Conservation (phyloP, 1,140 invertebrate genomes). For the Cherax destructor region DNA sequence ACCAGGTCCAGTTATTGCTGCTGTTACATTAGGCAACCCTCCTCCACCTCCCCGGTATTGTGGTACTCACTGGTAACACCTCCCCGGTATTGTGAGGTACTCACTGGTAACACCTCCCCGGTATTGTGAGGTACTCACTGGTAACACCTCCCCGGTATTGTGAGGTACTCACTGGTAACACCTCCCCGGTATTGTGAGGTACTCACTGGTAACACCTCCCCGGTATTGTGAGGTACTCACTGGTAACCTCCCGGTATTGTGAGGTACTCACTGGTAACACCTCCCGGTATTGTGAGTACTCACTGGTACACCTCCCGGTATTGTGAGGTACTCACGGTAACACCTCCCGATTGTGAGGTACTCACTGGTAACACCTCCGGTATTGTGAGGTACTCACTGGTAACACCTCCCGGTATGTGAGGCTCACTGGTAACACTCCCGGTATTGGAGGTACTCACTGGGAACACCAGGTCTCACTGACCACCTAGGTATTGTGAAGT, state of each 20-base stretch:
- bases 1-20: conserved; percentile 22
- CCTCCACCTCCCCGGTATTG: background rate
- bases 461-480: background rate
- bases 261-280: too few species aligned
- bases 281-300: too few species aligned
- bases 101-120: too few species aligned
- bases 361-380: background rate
- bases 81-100: background rate
- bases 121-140: too few species aligned
- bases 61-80: background rate
- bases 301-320: background rate
- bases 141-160: too few species aligned
- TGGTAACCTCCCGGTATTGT: too few species aligned
- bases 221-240: too few species aligned
- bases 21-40: conserved; percentile 19
- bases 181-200: background rate
- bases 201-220: background rate
- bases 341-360: background rate
- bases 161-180: background rate
- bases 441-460: too few species aligned
- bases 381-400: too few species aligned
- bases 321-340: background rate
- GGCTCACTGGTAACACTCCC: background rate
- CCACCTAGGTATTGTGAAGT: background rate
- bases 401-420: too few species aligned